A percentile compares a stretch with the other conserved stretches of the same genome.
These are phyloP conservation scores for Ctenomys sociabilis DNA, from an alignment of 2,113 vertebrate genomes.

Conservation along the genomic window DNA sequence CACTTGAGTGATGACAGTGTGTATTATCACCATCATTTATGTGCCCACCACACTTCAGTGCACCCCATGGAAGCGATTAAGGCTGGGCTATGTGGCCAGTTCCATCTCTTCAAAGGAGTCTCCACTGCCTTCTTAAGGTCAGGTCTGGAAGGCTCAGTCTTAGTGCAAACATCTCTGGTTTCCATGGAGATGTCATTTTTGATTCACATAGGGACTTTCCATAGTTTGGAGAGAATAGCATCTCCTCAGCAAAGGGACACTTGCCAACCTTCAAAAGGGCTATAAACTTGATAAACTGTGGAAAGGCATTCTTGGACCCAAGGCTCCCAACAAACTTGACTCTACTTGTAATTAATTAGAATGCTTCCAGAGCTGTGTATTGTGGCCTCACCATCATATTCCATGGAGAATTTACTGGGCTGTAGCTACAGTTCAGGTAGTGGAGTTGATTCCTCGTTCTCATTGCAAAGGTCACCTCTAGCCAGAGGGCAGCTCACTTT, in stretches of 20 bases:
- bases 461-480: background rate
- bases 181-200: constrained; percentile 64
- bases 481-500: background rate
- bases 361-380: constrained; percentile 67
- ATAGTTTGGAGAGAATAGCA: constrained; percentile 34
- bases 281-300: constrained; percentile 73
- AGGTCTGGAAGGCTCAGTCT: background rate
- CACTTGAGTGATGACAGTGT: background rate
- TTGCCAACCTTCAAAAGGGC: constrained; percentile 66
- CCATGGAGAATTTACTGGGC: constrained; percentile 23
- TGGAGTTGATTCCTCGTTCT: constrained; percentile 25
- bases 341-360: constrained; percentile 80
- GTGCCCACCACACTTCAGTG: background rate
- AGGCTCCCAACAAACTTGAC: constrained; percentile 63
- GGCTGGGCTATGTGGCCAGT: background rate
- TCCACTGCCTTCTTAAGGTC: background rate
- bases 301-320: constrained; percentile 74
- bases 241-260: constrained; percentile 51
- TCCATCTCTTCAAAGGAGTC: background rate
- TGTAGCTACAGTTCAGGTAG: background rate
- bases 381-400: constrained; percentile 43
- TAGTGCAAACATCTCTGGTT: constrained; percentile 45
- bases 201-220: constrained; percentile 45
- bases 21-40: background rate
- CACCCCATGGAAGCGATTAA: background rate